Percentiles rank a stretch among this genome's conserved stretches.
Conservation (phyloP, 1,140 invertebrate genomes). For the Plutomurus gul region DNA sequence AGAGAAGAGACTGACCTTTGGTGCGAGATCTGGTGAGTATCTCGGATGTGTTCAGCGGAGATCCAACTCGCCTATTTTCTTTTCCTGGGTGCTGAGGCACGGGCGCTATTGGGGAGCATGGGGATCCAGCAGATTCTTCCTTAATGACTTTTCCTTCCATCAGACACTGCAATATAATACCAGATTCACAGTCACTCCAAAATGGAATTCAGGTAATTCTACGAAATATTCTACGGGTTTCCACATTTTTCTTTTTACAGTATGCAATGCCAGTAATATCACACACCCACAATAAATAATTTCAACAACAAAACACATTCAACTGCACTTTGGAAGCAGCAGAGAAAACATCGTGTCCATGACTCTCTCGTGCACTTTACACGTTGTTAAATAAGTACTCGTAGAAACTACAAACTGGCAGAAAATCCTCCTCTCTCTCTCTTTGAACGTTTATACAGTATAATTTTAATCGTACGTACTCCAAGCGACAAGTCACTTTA, state of each 20-base stretch:
- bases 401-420: too few relatives aligned
- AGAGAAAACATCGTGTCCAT: too few relatives aligned
- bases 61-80: conserved; percentile 51
- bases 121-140: conserved; percentile 49
- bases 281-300: background rate
- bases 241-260: background rate
- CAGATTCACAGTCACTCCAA: conserved; percentile 46
- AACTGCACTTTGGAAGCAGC: background rate
- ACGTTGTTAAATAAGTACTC: too few relatives aligned
- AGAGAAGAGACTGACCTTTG: conserved; percentile 50
- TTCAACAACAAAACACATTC: background rate
- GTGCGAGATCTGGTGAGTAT: conserved; percentile 51
- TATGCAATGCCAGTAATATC: background rate
- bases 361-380: too few relatives aligned
- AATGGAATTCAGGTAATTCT: background rate
- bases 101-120: conserved; percentile 33
- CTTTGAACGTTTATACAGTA: too few relatives aligned
- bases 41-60: conserved; percentile 48
- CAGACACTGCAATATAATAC: conserved; percentile 51
- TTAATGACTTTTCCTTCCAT: conserved; percentile 54
- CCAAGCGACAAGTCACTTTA: too few relatives aligned
- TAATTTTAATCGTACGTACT: too few relatives aligned
- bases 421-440: too few relatives aligned
- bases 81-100: conserved; percentile 44
- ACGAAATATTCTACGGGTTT: background rate